A percentile compares a stretch with the other conserved stretches of the same genome.
Conservation (phyloP, 1,140 invertebrate genomes). For the Drosophila ohnishii region DNA sequence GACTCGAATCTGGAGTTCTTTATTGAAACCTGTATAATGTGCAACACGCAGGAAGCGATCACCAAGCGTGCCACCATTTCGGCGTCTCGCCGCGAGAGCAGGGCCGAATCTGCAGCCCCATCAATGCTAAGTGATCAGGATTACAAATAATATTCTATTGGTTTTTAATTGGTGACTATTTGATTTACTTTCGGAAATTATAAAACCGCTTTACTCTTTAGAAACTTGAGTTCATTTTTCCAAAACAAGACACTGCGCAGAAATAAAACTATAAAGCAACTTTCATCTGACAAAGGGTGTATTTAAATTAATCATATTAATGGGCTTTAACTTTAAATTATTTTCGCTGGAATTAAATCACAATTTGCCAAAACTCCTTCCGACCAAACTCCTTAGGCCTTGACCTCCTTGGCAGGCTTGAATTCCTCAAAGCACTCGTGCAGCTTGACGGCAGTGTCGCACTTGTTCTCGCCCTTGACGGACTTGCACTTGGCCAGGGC, state of each 20-base stretch:
- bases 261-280: not conserved
- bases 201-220: not conserved
- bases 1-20: constrained; percentile 25
- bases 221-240: not conserved
- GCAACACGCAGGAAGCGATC: constrained; percentile 44
- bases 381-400: constrained; percentile 41
- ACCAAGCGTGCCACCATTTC: constrained; percentile 22
- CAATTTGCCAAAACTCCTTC: constrained; percentile 46
- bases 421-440: constrained; percentile 62
- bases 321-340: not conserved
- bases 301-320: constrained; percentile 7
- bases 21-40: constrained; percentile 42
- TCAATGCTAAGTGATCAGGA: constrained; percentile 6
- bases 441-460: constrained; percentile 62
- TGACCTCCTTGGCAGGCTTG: constrained; percentile 35
- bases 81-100: constrained; percentile 5
- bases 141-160: not conserved
- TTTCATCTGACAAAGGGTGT: constrained; percentile 29
- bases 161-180: not conserved
- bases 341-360: constrained; percentile 72
- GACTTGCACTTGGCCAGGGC: constrained; percentile 55
- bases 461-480: constrained; percentile 65
- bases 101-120: constrained; percentile 12
- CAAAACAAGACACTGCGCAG: rapidly evolving
- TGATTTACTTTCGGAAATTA: not conserved